Evolutionary conservation across 2,888 invertebrate genomes (phyloP), one percentile per base, ranked within the genome.

Genomic region (Eremobia ochroleuca): DNA sequence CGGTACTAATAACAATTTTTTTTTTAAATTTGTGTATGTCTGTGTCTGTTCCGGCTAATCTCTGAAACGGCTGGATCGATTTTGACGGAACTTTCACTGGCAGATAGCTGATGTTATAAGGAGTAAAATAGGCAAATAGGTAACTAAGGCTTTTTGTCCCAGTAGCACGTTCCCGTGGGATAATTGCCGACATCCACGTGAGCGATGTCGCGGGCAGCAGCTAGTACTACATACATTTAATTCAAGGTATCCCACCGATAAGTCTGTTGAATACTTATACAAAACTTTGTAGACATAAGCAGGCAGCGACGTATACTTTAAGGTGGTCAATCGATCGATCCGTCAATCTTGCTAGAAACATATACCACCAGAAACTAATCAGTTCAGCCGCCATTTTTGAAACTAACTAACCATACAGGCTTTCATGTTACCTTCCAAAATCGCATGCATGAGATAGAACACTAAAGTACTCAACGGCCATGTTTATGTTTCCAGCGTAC

Each of bases 401-500:
- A 61, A 31, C 21, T 2, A 31, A 61, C 21, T 61, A 34, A 61
- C 61, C 34, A 34, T 34, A 46, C 9, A 18, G 4, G 31, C 67
- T 25, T 68, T 34, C 25, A 11, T 52, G 46, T 31, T n/a, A n/a
- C 21, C 21, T 28, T 25, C 21, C 25, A 46, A 46, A 46, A n/a
- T 46, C 11, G 11, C n/a, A 46, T 31, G 13, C 18, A 8, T 6
- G 1, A 58, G 43, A n/a, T 31, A 70, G 21, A 18, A 11, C 52
- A 11, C 21, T 21, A 31, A 64, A 58, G 15, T 40, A 25, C 31
- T 43, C 59, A 49, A 69, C 0, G 9, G 28, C 3, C 3, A 15
- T 64, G 8, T 59, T 59, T 65, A 31, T 68, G 8, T 25, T 94
- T 95, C 34, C 92, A 97, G 97, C 95, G 5, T 97, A 95, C 82